Evolutionary conservation across 2,888 invertebrate species (phyloP).

Genomic region (Cenopis cana): DNA sequence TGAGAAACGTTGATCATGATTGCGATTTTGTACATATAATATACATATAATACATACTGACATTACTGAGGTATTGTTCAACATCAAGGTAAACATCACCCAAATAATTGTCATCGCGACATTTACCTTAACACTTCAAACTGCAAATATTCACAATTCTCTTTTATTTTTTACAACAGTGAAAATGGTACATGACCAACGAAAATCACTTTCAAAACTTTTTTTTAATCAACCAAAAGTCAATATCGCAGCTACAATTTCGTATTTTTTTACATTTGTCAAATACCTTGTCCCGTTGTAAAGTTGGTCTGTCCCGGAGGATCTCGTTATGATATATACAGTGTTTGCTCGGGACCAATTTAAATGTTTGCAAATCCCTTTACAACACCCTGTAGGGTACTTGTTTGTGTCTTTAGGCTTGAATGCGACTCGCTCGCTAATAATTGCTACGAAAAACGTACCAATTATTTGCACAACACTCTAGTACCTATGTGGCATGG

Average conservation of each 20-base stretch:
- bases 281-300: constrained; percentile 59
- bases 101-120: no score
- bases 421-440: constrained; percentile 31
- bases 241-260: background rate
- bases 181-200: no score
- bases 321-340: constrained; percentile 75
- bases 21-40: background rate
- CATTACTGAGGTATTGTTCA: no score
- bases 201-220: no score
- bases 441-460: constrained; percentile 20
- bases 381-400: constrained; percentile 44
- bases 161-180: no score
- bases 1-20: background rate
- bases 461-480: constrained; percentile 34
- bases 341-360: constrained; percentile 72
- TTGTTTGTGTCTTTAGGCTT: constrained; percentile 39
- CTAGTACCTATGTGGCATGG: background rate
- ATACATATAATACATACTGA: no score
- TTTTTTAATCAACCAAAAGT: background rate
- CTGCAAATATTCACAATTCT: no score
- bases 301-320: constrained; percentile 65
- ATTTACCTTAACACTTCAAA: no score
- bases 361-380: constrained; percentile 68
- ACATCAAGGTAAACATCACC: no score
- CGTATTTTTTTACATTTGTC: constrained; percentile 15